These are phyloP conservation scores for Arvicanthis niloticus DNA, from an alignment of 2,113 vertebrate genomes.

Conservation along the genomic window DNA sequence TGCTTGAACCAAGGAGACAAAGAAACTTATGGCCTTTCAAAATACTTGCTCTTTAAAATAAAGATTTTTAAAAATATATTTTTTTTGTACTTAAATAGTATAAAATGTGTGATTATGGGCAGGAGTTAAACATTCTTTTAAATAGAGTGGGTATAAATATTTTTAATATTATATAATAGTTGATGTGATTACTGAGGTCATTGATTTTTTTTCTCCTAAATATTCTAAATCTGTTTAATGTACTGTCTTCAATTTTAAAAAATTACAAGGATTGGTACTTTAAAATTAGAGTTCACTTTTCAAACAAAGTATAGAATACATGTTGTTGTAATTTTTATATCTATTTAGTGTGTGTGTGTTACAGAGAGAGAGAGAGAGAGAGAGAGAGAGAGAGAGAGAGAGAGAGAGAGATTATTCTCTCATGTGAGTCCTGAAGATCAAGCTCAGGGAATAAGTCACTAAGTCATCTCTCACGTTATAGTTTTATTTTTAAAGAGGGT, in stretches of 20 bases:
- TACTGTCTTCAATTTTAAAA: neutral
- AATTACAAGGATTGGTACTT: neutral
- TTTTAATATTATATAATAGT: neutral
- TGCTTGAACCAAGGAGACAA: neutral
- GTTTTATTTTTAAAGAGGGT: neutral
- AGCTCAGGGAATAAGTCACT: neutral
- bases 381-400: neutral
- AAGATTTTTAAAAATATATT: neutral
- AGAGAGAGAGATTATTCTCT: neutral
- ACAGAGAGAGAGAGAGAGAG: neutral
- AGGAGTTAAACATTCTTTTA: neutral
- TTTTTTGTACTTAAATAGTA: neutral
- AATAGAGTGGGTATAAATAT: neutral
- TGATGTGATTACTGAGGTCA: neutral
- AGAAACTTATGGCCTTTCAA: neutral
- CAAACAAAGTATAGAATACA: neutral
- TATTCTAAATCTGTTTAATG: neutral
- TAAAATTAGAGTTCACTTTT: neutral
- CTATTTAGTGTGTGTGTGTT: neutral
- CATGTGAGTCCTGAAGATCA: too few species aligned
- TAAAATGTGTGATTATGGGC: neutral
- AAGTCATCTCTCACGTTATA: neutral
- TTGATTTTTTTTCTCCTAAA: neutral
- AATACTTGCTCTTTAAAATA: neutral
- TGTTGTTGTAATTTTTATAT: neutral